Base-by-base conservation (phyloP, 2,888 invertebrate species). In the Athalia cordata region DNA sequence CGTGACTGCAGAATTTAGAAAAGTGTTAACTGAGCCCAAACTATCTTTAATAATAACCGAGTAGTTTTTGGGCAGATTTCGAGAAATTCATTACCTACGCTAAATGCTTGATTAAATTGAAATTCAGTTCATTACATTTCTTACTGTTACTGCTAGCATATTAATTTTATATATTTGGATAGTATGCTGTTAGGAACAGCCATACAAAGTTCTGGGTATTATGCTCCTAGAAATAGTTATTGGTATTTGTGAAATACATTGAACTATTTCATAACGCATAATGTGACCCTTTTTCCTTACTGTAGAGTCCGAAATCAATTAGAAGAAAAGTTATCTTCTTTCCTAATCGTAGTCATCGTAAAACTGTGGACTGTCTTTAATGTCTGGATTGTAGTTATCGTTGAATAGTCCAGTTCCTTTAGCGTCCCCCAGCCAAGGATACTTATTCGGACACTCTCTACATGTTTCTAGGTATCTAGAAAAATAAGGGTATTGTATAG, bases 371-470 rank as follows among this genome's bases (percentile, higher is more conserved):
- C 95, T 95, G 77, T 97, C 97, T 83, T 94, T 95, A 2, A 29
- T 29, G 87, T 95, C 95, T 70, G 95, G 95, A 89, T 94, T 93
- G 88, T 97, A 97, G 89, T 95, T 95, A 88, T 97, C 97, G 83
- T 93, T 94, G 50, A 94, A 93, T 82, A 95, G 93, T 9, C 96
- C 97, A 45, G 95, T 95, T 77, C 97, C 97, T 83, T 94, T 95
- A 2, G 96, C 94, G 90, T 97, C 97, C 47, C 96, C 96, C 81
- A 97, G 90, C 97, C 97, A 97, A 3, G 97, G 97, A 91, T 96
- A 95, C 84, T 93, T 94, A 81, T 95, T 95, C 13, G 97, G 97
- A 87, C 97, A 97, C 80, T 96, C 96, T 79, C 92, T 92, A 89
- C 97, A 97, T 15, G 97, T 96, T 87, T 96, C 96, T 94, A 97